Evolutionary conservation across 2,797 vertebrate species (phyloP).

Genomic region (Diglossa cyanea): DNA sequence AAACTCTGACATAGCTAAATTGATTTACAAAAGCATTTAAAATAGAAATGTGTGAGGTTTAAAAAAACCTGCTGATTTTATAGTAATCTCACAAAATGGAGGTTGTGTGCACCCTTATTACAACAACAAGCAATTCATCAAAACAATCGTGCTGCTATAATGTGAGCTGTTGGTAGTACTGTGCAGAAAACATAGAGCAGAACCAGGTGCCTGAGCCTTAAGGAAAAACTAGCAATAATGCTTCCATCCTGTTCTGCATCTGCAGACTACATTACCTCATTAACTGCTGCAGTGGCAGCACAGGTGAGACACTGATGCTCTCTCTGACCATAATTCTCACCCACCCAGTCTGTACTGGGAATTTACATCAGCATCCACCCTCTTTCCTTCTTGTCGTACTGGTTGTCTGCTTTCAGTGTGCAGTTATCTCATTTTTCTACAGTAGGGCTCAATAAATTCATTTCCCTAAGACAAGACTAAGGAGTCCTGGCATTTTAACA

Average conservation of each 20-base stretch:
- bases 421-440: not conserved
- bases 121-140: not conserved
- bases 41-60: not conserved
- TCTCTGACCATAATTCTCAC: not conserved
- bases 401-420: not conserved
- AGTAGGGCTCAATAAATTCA: not conserved
- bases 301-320: not conserved
- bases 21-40: slow-evolving; percentile 50
- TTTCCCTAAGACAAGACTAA: not conserved
- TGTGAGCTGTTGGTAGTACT: not conserved
- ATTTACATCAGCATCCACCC: not conserved
- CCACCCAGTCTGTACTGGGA: not conserved
- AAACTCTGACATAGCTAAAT: slow-evolving; percentile 2
- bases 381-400: not conserved
- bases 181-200: not conserved
- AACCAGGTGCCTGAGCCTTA: not conserved
- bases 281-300: not conserved
- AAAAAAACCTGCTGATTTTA: not conserved
- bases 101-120: slow-evolving; percentile 14
- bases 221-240: not conserved
- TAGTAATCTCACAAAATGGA: not conserved
- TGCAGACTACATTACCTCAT: not conserved
- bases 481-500: not conserved
- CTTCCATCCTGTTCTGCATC: not conserved
- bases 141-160: not conserved